These are phyloP conservation scores for Poeciliopsis turrubarensis DNA, from an alignment of 2,113 vertebrate species.

Conservation along the genomic window DNA sequence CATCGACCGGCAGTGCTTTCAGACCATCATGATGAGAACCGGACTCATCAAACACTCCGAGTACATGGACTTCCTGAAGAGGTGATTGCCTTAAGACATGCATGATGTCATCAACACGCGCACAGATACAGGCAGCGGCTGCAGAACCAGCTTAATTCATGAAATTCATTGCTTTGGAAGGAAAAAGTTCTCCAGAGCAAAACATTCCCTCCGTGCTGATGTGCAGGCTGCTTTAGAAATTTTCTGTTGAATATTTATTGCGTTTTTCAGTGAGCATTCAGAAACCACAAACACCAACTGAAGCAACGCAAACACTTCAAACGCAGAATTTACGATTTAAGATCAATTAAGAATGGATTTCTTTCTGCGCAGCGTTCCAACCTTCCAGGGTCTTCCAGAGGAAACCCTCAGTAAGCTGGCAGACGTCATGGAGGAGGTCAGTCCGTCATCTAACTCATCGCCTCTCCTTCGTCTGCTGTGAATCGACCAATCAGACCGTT, in stretches of 20 bases:
- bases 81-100: constrained; percentile 72
- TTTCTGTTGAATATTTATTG: neutral
- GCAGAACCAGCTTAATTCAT: neutral
- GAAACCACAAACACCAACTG: neutral
- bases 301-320: neutral
- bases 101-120: neutral
- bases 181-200: too few relatives aligned
- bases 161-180: too few relatives aligned
- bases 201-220: neutral
- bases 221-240: neutral
- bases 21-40: constrained; percentile 98
- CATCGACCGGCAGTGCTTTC: constrained; percentile 96
- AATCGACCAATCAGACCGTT: neutral
- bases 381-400: constrained; percentile 92
- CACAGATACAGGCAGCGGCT: neutral
- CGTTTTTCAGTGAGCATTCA: neutral
- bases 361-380: constrained; percentile 86
- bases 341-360: neutral
- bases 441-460: constrained; percentile 1
- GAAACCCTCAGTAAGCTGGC: constrained; percentile 95
- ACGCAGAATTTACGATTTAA: neutral
- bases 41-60: constrained; percentile 97
- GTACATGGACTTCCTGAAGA: constrained; percentile 98
- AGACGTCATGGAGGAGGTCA: constrained; percentile 96
- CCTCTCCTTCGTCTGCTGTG: neutral